A percentile compares a stretch with the other conserved stretches of the same genome.
These are phyloP conservation scores for Rhagophthalmus giganteus DNA, from an alignment of 2,888 invertebrate species.

Conservation along the genomic window DNA sequence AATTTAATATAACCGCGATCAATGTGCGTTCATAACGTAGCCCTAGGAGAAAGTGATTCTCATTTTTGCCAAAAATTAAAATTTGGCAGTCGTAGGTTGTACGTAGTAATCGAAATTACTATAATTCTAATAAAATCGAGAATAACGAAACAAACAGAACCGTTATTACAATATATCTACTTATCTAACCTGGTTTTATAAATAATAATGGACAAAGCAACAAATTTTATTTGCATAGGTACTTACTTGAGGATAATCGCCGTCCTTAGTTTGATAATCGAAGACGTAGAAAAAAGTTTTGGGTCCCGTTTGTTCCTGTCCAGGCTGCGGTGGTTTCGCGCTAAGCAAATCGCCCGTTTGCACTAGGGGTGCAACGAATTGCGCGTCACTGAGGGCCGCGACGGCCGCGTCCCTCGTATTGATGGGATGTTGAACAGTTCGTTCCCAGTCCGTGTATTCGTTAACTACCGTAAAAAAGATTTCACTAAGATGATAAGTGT, in stretches of 20 bases:
- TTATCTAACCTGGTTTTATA: too few relatives aligned
- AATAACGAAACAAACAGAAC: too few relatives aligned
- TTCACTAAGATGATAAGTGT: conserved; percentile 93
- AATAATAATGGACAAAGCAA: too few relatives aligned
- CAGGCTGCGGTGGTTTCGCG: conserved; percentile 65
- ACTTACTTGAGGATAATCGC: conserved; percentile 82
- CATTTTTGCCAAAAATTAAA: too few relatives aligned
- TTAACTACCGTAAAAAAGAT: conserved; percentile 96
- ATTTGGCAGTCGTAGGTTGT: too few relatives aligned
- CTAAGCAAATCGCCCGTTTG: conserved; percentile 82
- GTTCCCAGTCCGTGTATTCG: conserved; percentile 97
- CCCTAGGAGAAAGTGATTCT: too few relatives aligned
- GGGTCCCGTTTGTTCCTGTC: conserved; percentile 65
- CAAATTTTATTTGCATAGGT: too few relatives aligned
- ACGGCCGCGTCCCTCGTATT: conserved; percentile 88
- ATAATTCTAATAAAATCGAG: too few relatives aligned
- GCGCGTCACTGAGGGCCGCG: conserved; percentile 90
- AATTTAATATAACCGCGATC: too few relatives aligned
- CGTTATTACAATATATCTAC: too few relatives aligned
- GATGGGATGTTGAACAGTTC: conserved; percentile 85
- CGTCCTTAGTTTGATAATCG: conserved; percentile 88
- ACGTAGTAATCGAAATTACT: too few relatives aligned
- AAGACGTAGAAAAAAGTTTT: conserved; percentile 89
- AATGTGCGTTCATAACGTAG: too few relatives aligned
- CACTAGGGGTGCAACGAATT: conserved; percentile 89